phyloP scores from a whole-genome alignment of 2,888 invertebrate genomes.

The Drosophila prolongata region DNA sequence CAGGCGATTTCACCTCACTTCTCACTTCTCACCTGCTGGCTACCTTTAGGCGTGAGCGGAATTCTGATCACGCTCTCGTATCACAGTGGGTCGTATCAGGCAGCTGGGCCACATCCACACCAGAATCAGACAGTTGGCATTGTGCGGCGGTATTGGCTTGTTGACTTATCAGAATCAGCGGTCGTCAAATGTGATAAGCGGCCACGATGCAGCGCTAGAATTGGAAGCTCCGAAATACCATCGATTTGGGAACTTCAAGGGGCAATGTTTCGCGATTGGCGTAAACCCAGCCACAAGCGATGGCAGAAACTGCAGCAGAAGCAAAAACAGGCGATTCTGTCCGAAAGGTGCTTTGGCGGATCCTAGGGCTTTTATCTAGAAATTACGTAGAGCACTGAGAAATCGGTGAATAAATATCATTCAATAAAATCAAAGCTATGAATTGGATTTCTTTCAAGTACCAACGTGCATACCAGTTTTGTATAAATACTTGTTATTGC shows the following conservation, averaged over 20 bases:
- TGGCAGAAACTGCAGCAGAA: slow-evolving; percentile 57
- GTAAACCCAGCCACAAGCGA: slow-evolving; percentile 57
- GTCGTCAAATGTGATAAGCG: slow-evolving; percentile 54
- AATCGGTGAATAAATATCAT: too few relatives aligned
- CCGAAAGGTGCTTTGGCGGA: slow-evolving; percentile 53
- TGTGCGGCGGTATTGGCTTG: slow-evolving; percentile 56
- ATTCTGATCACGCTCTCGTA: slow-evolving; percentile 66
- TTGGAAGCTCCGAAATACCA: slow-evolving; percentile 22
- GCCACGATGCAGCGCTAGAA: slow-evolving; percentile 52
- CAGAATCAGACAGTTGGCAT: slow-evolving; percentile 55
- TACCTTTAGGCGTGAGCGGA: slow-evolving; percentile 55
- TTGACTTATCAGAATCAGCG: slow-evolving; percentile 60
- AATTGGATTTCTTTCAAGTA: background rate
- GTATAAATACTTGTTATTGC: background rate
- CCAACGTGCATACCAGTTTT: background rate
- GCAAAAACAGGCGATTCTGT: slow-evolving; percentile 31
- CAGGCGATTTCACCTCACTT: slow-evolving; percentile 53
- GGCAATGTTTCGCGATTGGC: slow-evolving; percentile 72
- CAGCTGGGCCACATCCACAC: slow-evolving; percentile 24
- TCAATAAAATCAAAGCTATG: background rate
- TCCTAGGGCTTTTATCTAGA: slow-evolving; percentile 4
- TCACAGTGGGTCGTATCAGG: slow-evolving; percentile 58
- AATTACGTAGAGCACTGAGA: too few relatives aligned
- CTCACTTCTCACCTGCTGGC: slow-evolving; percentile 29
- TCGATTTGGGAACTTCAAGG: background rate